phyloP scores from a whole-genome alignment of 2,888 invertebrate genomes.

The Oscheius sp. region DNA sequence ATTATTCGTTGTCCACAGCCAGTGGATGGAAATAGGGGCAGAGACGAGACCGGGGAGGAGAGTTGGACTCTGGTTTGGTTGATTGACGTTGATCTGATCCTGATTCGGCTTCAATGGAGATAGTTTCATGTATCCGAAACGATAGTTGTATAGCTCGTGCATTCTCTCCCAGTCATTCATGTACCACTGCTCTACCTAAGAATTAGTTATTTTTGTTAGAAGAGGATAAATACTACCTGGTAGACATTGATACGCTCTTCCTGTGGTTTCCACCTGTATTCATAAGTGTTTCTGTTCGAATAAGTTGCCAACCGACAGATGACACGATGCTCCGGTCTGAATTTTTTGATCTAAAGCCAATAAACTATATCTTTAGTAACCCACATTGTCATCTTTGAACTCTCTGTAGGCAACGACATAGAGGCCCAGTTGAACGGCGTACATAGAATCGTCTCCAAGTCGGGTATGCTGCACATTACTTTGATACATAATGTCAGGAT shows the following conservation, averaged over 20 bases:
- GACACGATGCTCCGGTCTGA: conserved; percentile 65
- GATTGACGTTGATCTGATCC: conserved; percentile 38
- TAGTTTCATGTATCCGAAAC: conserved; percentile 68
- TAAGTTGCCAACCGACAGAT: conserved; percentile 65
- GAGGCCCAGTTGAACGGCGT: conserved; percentile 63
- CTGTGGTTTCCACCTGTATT: conserved; percentile 64
- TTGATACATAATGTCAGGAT: conserved; percentile 59
- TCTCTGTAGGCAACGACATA: conserved; percentile 69
- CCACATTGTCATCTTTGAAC: conserved; percentile 60
- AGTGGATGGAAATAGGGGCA: conserved; percentile 68
- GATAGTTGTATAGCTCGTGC: conserved; percentile 64
- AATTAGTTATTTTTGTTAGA: no score
- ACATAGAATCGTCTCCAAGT: conserved; percentile 64
- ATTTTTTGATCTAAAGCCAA: conserved; percentile 64
- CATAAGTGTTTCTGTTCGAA: conserved; percentile 61
- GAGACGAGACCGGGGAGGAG: conserved; percentile 47
- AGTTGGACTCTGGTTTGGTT: conserved; percentile 21
- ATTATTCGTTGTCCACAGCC: conserved; percentile 66
- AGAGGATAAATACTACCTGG: conserved; percentile 55
- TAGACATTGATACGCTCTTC: conserved; percentile 67
- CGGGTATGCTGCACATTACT: conserved; percentile 48
- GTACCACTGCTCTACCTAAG: conserved; percentile 52
- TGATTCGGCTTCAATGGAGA: conserved; percentile 59
- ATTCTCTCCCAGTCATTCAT: conserved; percentile 67
- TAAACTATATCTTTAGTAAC: not conserved